Evolutionary conservation across 1,140 invertebrate genomes (phyloP).

Genomic region (Littorina saxatilis): DNA sequence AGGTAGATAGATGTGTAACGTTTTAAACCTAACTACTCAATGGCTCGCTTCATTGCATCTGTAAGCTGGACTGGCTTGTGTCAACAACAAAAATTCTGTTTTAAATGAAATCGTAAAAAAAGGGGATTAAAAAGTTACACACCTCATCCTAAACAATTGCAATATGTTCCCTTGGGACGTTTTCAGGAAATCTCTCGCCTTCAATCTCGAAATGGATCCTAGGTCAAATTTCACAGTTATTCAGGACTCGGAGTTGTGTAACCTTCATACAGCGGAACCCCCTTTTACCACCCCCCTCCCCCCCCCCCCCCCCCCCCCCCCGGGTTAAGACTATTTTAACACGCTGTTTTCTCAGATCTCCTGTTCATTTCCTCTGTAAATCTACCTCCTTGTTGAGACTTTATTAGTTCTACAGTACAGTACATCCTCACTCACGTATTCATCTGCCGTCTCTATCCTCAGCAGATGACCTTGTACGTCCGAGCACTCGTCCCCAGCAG

Average conservation of each 20-base stretch:
- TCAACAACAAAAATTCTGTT: background rate
- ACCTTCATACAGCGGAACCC: background rate
- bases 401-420: background rate
- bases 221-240: no score
- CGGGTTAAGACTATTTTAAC: background rate
- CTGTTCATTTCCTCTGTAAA: background rate
- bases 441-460: slow-evolving; percentile 14
- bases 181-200: no score
- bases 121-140: background rate
- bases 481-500: slow-evolving; percentile 11
- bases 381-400: background rate
- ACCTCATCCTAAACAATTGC: no score
- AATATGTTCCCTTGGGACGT: no score
- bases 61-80: no score
- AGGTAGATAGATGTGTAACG: no score
- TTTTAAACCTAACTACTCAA: no score
- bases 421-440: slow-evolving; percentile 17
- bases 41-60: no score
- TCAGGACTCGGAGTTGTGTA: background rate
- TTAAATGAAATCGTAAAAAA: background rate
- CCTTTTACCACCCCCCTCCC: background rate
- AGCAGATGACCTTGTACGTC: slow-evolving; percentile 11
- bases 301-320: slow-evolving; percentile 11
- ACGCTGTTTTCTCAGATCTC: background rate
- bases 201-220: no score